Percentiles rank a stretch among this genome's conserved stretches.
Evolutionary conservation across 2,113 vertebrate species (phyloP).

Genomic region (Mastomys natalensis): DNA sequence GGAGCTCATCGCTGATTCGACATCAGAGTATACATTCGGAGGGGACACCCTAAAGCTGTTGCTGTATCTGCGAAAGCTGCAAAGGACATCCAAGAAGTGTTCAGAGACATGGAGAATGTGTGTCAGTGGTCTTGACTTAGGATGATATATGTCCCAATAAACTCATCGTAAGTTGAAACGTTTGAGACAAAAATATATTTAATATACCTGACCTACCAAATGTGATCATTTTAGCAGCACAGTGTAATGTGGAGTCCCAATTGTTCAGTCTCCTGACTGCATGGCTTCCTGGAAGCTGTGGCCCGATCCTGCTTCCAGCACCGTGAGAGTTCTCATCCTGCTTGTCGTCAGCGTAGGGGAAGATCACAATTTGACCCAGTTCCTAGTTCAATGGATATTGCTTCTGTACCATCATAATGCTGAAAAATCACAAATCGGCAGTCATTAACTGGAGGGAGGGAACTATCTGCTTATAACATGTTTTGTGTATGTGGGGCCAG

Average conservation of each 20-base stretch:
- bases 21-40: constrained; percentile 73
- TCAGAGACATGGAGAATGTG: background rate
- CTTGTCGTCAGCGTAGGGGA: background rate
- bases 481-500: background rate
- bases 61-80: background rate
- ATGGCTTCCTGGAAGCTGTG: background rate
- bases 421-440: background rate
- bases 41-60: constrained; percentile 2
- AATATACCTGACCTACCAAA: background rate
- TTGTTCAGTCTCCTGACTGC: background rate
- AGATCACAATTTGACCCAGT: background rate
- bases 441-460: background rate
- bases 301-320: background rate
- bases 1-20: constrained; percentile 75
- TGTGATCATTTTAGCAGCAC: background rate
- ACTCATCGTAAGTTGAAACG: background rate
- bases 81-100: background rate
- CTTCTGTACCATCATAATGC: background rate
- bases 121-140: background rate
- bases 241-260: background rate
- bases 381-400: background rate
- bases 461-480: background rate
- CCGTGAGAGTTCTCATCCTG: background rate
- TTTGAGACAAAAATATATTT: background rate
- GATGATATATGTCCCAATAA: background rate